Evolutionary conservation across 2,113 vertebrate species (phyloP), one percentile per base, ranked within the genome.

Genomic region (Oryctolagus cuniculus): DNA sequence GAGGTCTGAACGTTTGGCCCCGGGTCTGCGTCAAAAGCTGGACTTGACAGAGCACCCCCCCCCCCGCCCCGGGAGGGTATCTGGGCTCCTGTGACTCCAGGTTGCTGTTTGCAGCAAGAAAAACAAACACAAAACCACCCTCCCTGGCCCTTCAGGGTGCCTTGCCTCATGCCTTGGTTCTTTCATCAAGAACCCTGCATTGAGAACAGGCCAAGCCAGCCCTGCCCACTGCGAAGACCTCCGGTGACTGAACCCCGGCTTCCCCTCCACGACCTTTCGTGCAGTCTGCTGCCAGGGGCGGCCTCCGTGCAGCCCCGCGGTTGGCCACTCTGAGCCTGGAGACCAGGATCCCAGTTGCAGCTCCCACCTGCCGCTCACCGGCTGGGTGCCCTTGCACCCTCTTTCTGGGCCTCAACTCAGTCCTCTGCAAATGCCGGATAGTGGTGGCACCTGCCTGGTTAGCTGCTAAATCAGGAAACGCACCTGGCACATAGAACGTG

Each of bases 251-350:
- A 67, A 64, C 16, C 22, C 58, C 31, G 17, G 27, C 38, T 44
- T 25, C 22, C 61, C 55, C 13, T 10, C 0, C 11, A 19, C 2
- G 2, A 63, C 49, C 51, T 38, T 70, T 69, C 75, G 31, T 19
- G 25, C 36, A 78, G 74, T 8, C 21, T 16, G 61, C 3, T 58
- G 7, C 34, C 34, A 15, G 22, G 22, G 19, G 17, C 77, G 55
- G 31, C 38, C 38, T 6, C 27, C 61, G 25, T 1, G 55, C 10
- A 51, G 1, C n/a, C 31, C 36, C 27, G 16, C 1, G 0, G 0
- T 19, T 21, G 5, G 73, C 10, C 27, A 5, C 53, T 74, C 80
- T 31, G 58, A 25, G 29, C 61, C 55, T 93, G 55, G 73, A 90
- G 10, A 55, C 61, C 61, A 77, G 21, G 80, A 72, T 87, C 92